These are phyloP conservation scores for Python bivittatus DNA, from an alignment of 2,113 vertebrate species.

Conservation along the genomic window DNA sequence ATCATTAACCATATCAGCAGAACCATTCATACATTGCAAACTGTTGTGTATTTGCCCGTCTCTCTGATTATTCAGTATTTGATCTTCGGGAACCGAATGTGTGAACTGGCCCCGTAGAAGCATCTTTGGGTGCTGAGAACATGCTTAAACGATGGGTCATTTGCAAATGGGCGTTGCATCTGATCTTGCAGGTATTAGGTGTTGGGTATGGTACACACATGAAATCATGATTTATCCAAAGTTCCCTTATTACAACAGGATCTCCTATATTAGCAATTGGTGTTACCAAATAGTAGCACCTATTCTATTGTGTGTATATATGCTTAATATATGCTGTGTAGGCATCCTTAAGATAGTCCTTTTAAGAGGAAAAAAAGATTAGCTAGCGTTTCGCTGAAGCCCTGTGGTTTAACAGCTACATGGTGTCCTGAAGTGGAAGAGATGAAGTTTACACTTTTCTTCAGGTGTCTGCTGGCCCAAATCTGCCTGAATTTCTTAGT, in stretches of 20 bases:
- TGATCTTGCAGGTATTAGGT: not conserved
- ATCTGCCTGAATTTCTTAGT: not conserved
- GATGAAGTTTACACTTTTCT: not conserved
- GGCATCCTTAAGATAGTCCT: not conserved
- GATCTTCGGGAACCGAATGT: not conserved
- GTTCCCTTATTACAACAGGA: not conserved
- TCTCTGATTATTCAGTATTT: not conserved
- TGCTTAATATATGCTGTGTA: not conserved
- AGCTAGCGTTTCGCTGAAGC: not conserved
- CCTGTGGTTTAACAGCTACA: not conserved
- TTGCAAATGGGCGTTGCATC: not conserved
- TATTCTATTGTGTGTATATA: not conserved
- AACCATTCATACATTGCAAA: not conserved
- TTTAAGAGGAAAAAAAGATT: not conserved
- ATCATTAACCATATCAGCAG: not conserved
- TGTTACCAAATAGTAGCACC: not conserved
- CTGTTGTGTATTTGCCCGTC: not conserved
- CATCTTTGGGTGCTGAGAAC: not conserved
- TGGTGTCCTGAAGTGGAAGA: not conserved
- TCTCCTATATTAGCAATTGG: fast-evolving
- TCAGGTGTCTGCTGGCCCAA: not conserved
- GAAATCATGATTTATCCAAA: not conserved
- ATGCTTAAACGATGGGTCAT: not conserved
- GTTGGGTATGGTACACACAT: not conserved
- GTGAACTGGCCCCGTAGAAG: not conserved